Base-by-base conservation (phyloP, 2,797 vertebrate species). In the Myotis myotis region DNA sequence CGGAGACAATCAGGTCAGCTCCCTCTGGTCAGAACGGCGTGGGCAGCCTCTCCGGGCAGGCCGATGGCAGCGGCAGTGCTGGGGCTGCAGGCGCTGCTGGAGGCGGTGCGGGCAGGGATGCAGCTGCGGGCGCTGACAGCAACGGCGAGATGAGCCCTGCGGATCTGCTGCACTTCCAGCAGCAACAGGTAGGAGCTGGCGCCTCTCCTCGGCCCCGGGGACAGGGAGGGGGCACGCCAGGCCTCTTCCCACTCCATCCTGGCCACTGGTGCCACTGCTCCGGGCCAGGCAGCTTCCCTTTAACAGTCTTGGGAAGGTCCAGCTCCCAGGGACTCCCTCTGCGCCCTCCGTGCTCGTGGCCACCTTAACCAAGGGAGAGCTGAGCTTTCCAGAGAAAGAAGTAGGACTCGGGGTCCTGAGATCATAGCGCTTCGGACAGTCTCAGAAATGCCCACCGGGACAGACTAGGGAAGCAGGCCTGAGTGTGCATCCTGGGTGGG, bases 1-100 rank as follows among this genome's bases (percentile, higher is more conserved):
- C 99, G 95, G 99, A 99, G 99, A 99, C 99, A 98, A 99, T 99
- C 99, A 99, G 99, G 97, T 99, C 99, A 82, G 99, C 99, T 97
- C 99, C 99, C 93, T 99, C 99, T 93, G 98, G 98, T 86, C 99
- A 99, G 98, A 99, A 99, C 96, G 99, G 99, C 97, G 99, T 99
- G 98, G 99, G 99, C 99, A 99, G 99, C 98, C 99, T 99, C 97
- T 99, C 98, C 95, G 99, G 99, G 97, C 99, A 99, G 97, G 99
- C 99, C 6, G 99, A 99, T 90, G 99, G 98, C 28, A 60, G 90
- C 1, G 66, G 90, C 1, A 94, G 92, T 25, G 98, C 99, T 2
- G 99, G 98, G 2, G 98, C 99, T 5, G 98, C 90, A 0, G 95
- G 96, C 66, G 98, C 99, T 5, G 98, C 99, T 9, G 86, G 95